Percentiles rank a stretch among this genome's conserved stretches.
Conservation (phyloP, 2,888 invertebrate genomes). For the Rhorus exstirpatorius region DNA sequence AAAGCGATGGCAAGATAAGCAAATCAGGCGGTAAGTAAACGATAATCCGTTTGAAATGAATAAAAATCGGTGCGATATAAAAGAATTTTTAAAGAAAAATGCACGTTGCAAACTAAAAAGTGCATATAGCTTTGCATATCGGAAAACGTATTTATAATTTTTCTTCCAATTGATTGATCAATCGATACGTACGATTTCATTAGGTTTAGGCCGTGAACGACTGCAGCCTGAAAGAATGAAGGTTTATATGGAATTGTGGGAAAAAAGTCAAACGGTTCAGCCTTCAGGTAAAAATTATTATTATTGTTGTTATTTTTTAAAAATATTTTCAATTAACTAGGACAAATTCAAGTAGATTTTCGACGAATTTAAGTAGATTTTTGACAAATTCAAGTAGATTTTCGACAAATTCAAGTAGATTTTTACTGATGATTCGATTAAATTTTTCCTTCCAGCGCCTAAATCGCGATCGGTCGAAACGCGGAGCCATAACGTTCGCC, state of each 20-base stretch:
- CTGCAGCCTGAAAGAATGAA: constrained; percentile 35
- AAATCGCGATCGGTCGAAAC: not conserved
- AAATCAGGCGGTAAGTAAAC: constrained; percentile 20
- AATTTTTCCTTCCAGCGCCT: constrained; percentile 24
- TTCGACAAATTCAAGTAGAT: no score
- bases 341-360: no score
- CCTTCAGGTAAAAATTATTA: constrained; percentile 28
- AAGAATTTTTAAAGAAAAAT: no score
- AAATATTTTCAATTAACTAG: no score
- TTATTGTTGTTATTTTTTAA: not conserved
- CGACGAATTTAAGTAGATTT: no score
- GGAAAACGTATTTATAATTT: no score
- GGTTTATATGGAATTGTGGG: constrained; percentile 47
- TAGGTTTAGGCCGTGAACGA: constrained; percentile 4
- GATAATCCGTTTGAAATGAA: not conserved
- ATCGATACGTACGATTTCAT: not conserved
- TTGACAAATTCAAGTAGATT: no score
- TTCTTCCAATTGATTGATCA: no score
- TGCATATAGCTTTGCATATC: no score
- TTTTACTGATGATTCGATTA: not conserved
- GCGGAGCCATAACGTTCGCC: constrained; percentile 33
- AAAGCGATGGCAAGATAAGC: constrained; percentile 41
- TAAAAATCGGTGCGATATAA: no score
- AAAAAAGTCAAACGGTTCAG: constrained; percentile 41
- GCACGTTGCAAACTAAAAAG: no score